Percentiles rank a stretch among this genome's conserved stretches.
phyloP scores from a whole-genome alignment of 2,797 vertebrate species.

The Lagocephalus sceleratus region DNA sequence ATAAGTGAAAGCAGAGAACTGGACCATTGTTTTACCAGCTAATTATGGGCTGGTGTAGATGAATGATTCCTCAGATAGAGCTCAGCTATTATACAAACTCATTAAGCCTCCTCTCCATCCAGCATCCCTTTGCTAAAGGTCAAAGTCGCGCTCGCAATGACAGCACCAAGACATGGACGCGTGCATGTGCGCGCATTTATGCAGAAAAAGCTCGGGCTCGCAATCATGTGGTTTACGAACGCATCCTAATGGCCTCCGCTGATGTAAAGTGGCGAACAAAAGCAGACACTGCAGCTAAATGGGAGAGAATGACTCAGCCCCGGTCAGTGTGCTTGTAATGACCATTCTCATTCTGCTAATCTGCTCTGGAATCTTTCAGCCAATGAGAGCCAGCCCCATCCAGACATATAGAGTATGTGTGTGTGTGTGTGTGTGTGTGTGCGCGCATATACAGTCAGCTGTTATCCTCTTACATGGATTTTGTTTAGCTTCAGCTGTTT shows the following conservation, averaged over 20 bases:
- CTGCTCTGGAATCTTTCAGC: constrained; percentile 52
- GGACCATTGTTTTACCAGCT: constrained; percentile 67
- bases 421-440: constrained; percentile 2
- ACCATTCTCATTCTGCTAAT: constrained; percentile 64
- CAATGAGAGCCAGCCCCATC: constrained; percentile 40
- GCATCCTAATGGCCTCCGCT: constrained; percentile 34
- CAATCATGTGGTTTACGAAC: constrained; percentile 34
- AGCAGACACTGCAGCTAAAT: constrained; percentile 42
- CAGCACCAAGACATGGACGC: constrained; percentile 40
- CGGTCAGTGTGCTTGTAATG: constrained; percentile 55
- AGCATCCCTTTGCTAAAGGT: constrained; percentile 65
- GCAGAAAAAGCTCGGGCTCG: constrained; percentile 27
- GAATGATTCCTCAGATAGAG: constrained; percentile 71
- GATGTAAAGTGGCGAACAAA: constrained; percentile 26
- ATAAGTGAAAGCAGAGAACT: constrained; percentile 58
- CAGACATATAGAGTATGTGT: constrained; percentile 10
- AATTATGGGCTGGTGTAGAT: constrained; percentile 72
- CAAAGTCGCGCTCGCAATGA: constrained; percentile 62
- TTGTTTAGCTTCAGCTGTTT: constrained; percentile 17
- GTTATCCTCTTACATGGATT: constrained; percentile 16
- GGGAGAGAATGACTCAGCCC: constrained; percentile 63
- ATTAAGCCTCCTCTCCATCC: constrained; percentile 68
- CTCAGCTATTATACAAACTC: constrained; percentile 72
- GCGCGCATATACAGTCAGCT: constrained; percentile 14
- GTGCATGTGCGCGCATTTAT: constrained; percentile 24